Evolutionary conservation across 2,888 invertebrate genomes (phyloP).

Genomic region (Ennomos fuscantarius): DNA sequence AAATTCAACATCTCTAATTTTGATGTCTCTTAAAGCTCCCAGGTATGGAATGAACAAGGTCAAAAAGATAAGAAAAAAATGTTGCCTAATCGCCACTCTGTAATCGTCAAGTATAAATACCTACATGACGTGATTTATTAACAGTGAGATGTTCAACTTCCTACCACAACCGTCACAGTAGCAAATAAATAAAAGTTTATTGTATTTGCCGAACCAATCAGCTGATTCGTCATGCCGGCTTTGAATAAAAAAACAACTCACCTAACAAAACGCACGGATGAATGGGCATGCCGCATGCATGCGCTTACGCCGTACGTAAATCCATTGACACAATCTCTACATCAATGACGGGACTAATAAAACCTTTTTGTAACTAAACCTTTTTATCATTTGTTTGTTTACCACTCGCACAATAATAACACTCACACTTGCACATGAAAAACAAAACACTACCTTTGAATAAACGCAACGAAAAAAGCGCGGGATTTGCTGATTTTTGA

Average conservation of each 20-base stretch:
- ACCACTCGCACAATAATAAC: conserved; percentile 28
- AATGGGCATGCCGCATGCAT: conserved; percentile 56
- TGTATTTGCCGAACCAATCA: conserved; percentile 42
- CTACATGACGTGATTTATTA: conserved; percentile 17
- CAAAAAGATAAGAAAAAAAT: background rate
- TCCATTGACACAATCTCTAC: conserved; percentile 78
- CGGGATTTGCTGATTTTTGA: conserved; percentile 47
- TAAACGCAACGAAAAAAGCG: conserved; percentile 14
- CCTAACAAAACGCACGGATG: conserved; percentile 67
- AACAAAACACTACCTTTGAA: conserved; percentile 33
- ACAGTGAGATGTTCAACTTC: conserved; percentile 5
- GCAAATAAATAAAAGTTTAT: conserved; percentile 2
- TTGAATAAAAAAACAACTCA: conserved; percentile 48
- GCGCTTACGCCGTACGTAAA: conserved; percentile 63
- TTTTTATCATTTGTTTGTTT: conserved; percentile 31
- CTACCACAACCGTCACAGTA: background rate
- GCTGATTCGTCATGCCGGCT: conserved; percentile 52
- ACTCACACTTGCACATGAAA: conserved; percentile 40
- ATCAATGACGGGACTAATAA: conserved; percentile 53
- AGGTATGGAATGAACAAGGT: background rate
- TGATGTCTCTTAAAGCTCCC: background rate
- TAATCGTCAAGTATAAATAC: background rate
- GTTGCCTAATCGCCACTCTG: background rate
- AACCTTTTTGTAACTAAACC: conserved; percentile 44
- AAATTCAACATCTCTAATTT: too few relatives aligned